Evolutionary conservation across 2,113 vertebrate species (phyloP).

Genomic region (Misgurnus mizolepis): DNA sequence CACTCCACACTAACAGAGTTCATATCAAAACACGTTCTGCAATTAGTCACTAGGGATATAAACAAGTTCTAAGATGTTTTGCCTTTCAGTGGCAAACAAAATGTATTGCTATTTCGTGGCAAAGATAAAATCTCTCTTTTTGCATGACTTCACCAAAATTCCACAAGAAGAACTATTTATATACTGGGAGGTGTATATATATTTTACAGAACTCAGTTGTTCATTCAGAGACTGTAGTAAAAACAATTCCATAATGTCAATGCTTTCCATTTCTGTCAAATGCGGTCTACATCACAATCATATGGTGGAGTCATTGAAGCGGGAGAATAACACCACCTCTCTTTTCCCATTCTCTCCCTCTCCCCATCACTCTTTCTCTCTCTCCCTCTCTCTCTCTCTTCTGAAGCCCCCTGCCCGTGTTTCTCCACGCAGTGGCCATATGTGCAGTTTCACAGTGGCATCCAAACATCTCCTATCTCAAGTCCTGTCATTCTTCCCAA

Average conservation of each 20-base stretch:
- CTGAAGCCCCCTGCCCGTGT: slow-evolving; percentile 42
- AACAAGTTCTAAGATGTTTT: background rate
- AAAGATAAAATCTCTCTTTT: background rate
- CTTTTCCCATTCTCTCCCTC: slow-evolving; percentile 14
- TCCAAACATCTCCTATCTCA: slow-evolving; percentile 61
- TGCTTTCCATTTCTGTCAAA: slow-evolving; percentile 39
- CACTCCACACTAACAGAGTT: too few species aligned
- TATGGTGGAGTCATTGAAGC: slow-evolving; percentile 24
- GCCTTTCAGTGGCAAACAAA: background rate
- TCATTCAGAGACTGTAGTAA: slow-evolving; percentile 1
- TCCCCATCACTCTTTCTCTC: background rate
- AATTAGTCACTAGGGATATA: background rate
- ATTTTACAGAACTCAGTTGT: slow-evolving; percentile 25
- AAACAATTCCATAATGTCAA: slow-evolving; percentile 37
- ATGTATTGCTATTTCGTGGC: background rate
- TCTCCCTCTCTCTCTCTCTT: slow-evolving; percentile 13
- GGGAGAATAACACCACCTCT: slow-evolving; percentile 31
- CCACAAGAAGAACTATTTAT: background rate
- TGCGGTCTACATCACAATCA: slow-evolving; percentile 33
- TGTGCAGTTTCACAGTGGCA: slow-evolving; percentile 64
- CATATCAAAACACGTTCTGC: background rate
- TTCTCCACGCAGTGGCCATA: slow-evolving; percentile 57
- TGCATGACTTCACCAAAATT: slow-evolving; percentile 9
- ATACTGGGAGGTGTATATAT: background rate
- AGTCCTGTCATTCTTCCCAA: slow-evolving; percentile 60